Percentiles rank a stretch among this genome's conserved stretches.
phyloP scores from a whole-genome alignment of 2,113 vertebrate species.

The Puffinus mauretanicus region DNA sequence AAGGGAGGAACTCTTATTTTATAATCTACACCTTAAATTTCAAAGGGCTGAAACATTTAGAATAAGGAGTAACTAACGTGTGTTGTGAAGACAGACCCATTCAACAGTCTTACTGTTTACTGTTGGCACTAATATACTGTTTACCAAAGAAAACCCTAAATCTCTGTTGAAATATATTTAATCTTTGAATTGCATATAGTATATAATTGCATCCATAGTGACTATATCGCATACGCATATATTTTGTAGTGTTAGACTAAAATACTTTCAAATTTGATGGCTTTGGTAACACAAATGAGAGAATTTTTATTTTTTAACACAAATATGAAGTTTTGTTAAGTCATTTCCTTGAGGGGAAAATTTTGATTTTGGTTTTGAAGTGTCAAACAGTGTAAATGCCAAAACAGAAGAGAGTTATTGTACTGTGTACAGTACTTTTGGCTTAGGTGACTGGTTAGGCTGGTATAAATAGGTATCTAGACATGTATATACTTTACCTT shows the following conservation, averaged over 20 bases:
- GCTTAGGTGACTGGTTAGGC: background rate
- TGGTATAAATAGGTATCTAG: background rate
- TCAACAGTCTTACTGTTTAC: background rate
- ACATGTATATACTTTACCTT: rapidly evolving
- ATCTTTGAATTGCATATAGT: background rate
- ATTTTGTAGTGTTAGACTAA: background rate
- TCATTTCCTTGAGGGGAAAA: background rate
- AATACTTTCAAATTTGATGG: background rate
- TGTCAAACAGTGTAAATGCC: background rate
- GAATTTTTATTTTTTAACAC: background rate
- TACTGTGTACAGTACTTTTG: background rate
- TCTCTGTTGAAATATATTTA: background rate
- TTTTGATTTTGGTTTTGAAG: background rate
- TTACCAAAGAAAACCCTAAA: background rate
- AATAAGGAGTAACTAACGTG: background rate
- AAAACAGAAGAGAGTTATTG: background rate
- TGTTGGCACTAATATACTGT: background rate
- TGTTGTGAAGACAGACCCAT: background rate
- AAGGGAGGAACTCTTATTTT: background rate
- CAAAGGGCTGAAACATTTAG: background rate
- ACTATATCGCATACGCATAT: background rate
- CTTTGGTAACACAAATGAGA: background rate
- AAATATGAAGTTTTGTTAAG: background rate
- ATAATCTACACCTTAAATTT: background rate
- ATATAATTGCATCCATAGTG: background rate